A percentile compares a stretch with the other conserved stretches of the same genome.
phyloP scores from a whole-genome alignment of 2,888 invertebrate genomes.

The Exephanes ischioxanthus region DNA sequence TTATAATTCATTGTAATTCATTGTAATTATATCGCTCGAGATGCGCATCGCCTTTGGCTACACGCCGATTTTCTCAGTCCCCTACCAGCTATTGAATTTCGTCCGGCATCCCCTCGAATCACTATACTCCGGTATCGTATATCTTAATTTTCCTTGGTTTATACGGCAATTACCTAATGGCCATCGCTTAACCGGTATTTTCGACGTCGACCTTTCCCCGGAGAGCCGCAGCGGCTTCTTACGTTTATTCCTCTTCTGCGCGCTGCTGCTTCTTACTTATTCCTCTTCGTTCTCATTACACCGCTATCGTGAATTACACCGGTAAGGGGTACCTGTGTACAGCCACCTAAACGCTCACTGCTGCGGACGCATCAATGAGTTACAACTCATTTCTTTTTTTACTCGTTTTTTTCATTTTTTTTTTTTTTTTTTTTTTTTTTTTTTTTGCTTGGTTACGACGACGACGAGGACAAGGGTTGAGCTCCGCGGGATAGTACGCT shows the following conservation, averaged over 20 bases:
- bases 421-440: neutral
- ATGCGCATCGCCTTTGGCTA: constrained; percentile 43
- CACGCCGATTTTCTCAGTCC: constrained; percentile 12
- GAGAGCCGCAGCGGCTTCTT: constrained; percentile 32
- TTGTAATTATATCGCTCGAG: constrained; percentile 52
- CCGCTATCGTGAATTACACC: constrained; percentile 37
- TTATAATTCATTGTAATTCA: constrained; percentile 63
- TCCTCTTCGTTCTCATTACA: constrained; percentile 50
- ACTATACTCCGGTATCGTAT: constrained; percentile 51
- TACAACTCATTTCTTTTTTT: constrained; percentile 10
- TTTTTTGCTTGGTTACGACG: neutral
- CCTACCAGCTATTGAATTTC: constrained; percentile 7
- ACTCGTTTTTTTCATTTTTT: too few species aligned
- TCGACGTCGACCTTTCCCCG: constrained; percentile 54
- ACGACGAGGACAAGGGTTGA: neutral
- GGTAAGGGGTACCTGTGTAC: constrained; percentile 6
- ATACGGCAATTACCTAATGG: constrained; percentile 62
- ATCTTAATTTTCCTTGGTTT: constrained; percentile 57
- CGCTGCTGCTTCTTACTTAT: constrained; percentile 11
- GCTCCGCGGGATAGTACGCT: neutral
- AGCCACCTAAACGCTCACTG: neutral
- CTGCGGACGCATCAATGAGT: constrained; percentile 19
- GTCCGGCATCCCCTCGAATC: neutral
- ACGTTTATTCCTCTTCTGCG: constrained; percentile 19
- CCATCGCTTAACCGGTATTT: constrained; percentile 59